phyloP scores from a whole-genome alignment of 2,888 invertebrate species.

The Orchestes rusci region DNA sequence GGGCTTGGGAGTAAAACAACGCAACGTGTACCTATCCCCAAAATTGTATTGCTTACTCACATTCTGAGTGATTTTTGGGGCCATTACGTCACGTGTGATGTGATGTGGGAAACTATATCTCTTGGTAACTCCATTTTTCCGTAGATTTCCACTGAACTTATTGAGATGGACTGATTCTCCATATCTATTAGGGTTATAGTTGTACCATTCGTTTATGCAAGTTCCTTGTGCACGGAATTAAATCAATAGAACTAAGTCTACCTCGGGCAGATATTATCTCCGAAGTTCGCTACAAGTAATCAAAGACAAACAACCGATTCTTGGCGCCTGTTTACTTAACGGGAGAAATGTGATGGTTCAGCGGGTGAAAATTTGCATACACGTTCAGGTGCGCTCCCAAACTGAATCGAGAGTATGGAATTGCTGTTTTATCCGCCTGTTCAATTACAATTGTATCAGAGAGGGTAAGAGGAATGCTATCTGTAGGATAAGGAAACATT shows the following conservation, averaged over 20 bases:
- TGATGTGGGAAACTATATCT: too few species aligned
- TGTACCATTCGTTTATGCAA: too few species aligned
- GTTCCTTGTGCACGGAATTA: slow-evolving; percentile 3
- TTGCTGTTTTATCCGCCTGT: slow-evolving; percentile 26
- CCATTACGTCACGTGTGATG: too few species aligned
- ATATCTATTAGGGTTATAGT: too few species aligned
- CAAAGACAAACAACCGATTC: slow-evolving; percentile 26
- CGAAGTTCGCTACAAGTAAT: slow-evolving; percentile 25
- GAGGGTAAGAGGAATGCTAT: slow-evolving; percentile 7
- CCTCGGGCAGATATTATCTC: slow-evolving; percentile 10
- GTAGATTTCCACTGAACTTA: too few species aligned
- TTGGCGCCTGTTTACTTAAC: slow-evolving; percentile 20
- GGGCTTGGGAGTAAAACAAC: too few species aligned
- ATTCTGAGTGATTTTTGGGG: too few species aligned
- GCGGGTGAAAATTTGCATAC: slow-evolving; percentile 23
- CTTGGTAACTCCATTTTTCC: too few species aligned
- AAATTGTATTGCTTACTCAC: too few species aligned
- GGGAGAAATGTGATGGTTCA: slow-evolving; percentile 23
- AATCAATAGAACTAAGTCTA: slow-evolving; percentile 12
- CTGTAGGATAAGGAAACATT: slow-evolving; percentile 10
- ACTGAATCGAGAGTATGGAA: slow-evolving; percentile 24
- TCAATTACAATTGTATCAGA: slow-evolving; percentile 28
- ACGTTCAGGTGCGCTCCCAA: slow-evolving; percentile 23
- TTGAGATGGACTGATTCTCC: too few species aligned
- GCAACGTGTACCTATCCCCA: too few species aligned